A percentile compares a stretch with the other conserved stretches of the same genome.
phyloP scores from a whole-genome alignment of 1,140 invertebrate genomes.

The Bombus superbus region DNA sequence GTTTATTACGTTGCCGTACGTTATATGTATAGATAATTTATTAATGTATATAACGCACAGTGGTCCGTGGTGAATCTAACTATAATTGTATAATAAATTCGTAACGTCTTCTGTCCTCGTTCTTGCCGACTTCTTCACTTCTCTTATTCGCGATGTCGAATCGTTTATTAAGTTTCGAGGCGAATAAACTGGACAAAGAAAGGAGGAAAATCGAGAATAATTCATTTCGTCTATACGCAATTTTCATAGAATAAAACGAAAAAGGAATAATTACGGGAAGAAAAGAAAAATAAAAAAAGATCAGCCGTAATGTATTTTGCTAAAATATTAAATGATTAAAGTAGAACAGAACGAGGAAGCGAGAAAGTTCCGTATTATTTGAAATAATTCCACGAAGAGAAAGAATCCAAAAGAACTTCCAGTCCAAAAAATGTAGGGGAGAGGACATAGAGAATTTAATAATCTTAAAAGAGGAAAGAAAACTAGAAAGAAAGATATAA shows the following conservation, averaged over 20 bases:
- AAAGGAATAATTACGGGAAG: too few species aligned
- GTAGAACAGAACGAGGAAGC: too few species aligned
- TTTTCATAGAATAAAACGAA: neutral
- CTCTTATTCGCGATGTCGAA: neutral
- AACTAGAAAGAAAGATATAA: neutral
- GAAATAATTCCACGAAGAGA: too few species aligned
- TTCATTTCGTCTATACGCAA: too few species aligned
- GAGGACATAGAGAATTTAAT: neutral
- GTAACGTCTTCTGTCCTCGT: neutral
- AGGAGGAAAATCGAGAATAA: too few species aligned
- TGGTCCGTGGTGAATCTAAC: neutral
- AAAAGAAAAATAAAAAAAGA: too few species aligned
- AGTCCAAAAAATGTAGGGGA: neutral
- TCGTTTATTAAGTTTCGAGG: neutral
- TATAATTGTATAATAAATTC: conserved; percentile 30
- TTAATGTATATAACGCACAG: conserved; percentile 39
- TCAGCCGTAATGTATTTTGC: too few species aligned
- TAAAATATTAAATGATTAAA: too few species aligned
- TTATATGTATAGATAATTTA: conserved; percentile 43
- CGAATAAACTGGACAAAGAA: too few species aligned
- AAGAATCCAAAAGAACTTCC: neutral
- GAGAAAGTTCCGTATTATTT: too few species aligned
- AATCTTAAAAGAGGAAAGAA: neutral
- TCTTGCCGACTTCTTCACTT: neutral
- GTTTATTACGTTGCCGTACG: conserved; percentile 27